Conservation (phyloP, 2,113 vertebrate species). For the Heterotilapia buettikoferi region DNA sequence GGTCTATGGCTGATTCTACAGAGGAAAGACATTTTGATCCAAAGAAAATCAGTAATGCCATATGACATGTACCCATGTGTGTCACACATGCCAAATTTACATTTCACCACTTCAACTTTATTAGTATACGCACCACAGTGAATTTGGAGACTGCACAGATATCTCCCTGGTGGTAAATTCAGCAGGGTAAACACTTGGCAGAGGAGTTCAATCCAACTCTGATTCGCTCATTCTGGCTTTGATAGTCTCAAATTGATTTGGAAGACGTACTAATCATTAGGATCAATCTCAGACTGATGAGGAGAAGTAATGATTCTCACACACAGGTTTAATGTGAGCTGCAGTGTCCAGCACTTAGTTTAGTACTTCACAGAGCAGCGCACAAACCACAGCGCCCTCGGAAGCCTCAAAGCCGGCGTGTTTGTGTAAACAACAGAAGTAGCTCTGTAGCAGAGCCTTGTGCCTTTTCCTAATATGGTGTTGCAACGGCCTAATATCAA, state of each 20-base stretch:
- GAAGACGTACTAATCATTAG: neutral
- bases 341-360: neutral
- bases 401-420: neutral
- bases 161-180: neutral
- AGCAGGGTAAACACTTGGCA: neutral
- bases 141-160: neutral
- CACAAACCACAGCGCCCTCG: neutral
- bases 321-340: neutral
- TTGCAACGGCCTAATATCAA: neutral
- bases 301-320: neutral
- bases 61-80: neutral
- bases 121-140: neutral
- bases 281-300: neutral
- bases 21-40: neutral
- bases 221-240: neutral
- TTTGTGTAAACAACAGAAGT: slow-evolving; percentile 27
- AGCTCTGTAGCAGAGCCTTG: neutral
- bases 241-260: neutral
- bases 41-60: neutral
- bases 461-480: slow-evolving; percentile 42
- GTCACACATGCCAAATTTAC: neutral
- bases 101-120: neutral
- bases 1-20: neutral
- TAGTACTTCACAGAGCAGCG: neutral
- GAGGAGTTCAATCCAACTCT: neutral